A percentile compares a stretch with the other conserved stretches of the same genome.
Conservation (phyloP, 2,797 vertebrate species). For the Poecile montanus region DNA sequence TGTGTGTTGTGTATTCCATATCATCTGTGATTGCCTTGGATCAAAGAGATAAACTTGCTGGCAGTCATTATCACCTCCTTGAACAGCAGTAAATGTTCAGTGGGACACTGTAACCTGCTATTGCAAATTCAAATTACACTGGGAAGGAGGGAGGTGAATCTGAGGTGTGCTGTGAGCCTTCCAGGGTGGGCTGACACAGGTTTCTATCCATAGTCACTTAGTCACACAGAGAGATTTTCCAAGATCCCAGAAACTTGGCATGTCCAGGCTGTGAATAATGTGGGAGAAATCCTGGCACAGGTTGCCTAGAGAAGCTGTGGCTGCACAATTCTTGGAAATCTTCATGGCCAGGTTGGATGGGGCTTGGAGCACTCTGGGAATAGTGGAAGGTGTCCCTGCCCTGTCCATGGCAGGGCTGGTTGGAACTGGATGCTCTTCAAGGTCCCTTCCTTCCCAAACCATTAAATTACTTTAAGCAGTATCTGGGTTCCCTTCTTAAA, state of each 20-base stretch:
- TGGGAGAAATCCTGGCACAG: background rate
- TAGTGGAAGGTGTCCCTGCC: background rate
- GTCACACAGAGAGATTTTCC: background rate
- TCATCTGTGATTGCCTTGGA: background rate
- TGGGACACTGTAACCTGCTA: background rate
- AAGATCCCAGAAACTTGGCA: background rate
- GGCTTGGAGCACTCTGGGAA: background rate
- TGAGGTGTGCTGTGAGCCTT: background rate
- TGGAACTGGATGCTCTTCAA: background rate
- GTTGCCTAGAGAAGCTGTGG: background rate
- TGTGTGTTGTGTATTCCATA: background rate
- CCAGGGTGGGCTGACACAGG: background rate
- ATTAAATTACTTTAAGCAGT: background rate
- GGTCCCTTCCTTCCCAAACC: background rate
- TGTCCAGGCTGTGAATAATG: background rate
- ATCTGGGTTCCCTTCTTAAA: background rate
- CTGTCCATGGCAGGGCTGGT: background rate
- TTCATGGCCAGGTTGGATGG: background rate
- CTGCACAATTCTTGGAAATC: background rate
- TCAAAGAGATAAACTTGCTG: slow-evolving; percentile 31
- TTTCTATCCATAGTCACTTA: background rate
- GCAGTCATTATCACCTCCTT: slow-evolving; percentile 17
- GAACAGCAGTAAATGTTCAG: background rate
- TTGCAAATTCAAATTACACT: background rate
- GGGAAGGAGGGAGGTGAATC: background rate